Evolutionary conservation across 53 echinoderm and acorn worm species (phyloP).

Genomic region (Actinopyga echinites): DNA sequence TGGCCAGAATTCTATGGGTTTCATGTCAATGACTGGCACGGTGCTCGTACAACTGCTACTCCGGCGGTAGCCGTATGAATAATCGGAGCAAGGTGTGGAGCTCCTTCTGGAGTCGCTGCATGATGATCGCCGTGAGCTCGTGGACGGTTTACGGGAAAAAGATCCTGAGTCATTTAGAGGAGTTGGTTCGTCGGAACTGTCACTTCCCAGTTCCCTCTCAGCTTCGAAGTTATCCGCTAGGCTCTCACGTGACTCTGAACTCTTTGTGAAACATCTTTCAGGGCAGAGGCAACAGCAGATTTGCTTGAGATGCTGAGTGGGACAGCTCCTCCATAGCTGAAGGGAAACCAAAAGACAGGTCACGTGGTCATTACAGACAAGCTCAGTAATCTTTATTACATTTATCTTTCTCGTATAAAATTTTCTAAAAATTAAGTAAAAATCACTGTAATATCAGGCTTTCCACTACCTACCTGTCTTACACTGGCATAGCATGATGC

Average conservation of each 20-base stretch:
- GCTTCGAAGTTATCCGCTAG: slow-evolving; percentile 3
- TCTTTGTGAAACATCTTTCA: slow-evolving; percentile 17
- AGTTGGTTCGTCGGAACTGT: slow-evolving; percentile 34
- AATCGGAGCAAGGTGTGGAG: slow-evolving; percentile 80
- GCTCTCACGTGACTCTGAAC: slow-evolving; percentile 24
- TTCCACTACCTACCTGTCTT: too few species aligned
- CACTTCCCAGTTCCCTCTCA: neutral
- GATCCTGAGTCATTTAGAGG: slow-evolving; percentile 37
- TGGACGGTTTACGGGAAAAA: slow-evolving; percentile 60
- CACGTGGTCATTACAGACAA: too few species aligned
- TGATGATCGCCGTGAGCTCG: slow-evolving; percentile 86
- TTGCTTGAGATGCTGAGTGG: slow-evolving; percentile 19
- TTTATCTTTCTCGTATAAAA: too few species aligned
- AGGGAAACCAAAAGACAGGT: neutral
- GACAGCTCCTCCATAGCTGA: slow-evolving; percentile 29
- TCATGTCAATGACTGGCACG: slow-evolving; percentile 97
- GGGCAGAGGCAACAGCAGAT: slow-evolving; percentile 32
- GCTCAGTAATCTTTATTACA: too few species aligned
- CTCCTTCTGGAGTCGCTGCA: slow-evolving; percentile 85
- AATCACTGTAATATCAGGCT: too few species aligned
- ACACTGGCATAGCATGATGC: too few species aligned
- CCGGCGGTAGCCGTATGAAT: slow-evolving; percentile 66
- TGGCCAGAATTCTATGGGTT: slow-evolving; percentile 99
- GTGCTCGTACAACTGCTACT: slow-evolving; percentile 91
- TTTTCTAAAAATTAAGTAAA: too few species aligned